Conservation (phyloP, 2,113 vertebrate genomes). For the Callopanchax toddi region DNA sequence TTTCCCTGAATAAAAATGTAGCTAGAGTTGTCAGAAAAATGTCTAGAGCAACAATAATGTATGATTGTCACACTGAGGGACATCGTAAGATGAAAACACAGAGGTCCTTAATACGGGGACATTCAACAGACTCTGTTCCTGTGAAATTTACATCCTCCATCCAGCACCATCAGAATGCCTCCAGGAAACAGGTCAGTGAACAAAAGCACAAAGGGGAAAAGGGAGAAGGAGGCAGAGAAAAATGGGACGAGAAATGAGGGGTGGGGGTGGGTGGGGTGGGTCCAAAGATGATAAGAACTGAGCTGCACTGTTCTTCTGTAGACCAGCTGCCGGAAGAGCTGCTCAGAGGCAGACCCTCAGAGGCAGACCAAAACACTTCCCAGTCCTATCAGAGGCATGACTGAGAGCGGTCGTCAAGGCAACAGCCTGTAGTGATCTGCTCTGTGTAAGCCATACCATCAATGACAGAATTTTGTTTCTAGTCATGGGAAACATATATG, state of each 20-base stretch:
- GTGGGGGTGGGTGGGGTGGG: slow-evolving; percentile 26
- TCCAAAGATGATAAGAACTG: slow-evolving; percentile 69
- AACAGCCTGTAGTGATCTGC: slow-evolving; percentile 26
- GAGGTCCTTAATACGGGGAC: slow-evolving; percentile 5
- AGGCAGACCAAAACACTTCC: slow-evolving; percentile 58
- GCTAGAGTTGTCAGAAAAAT: not conserved
- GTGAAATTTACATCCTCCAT: slow-evolving; percentile 42
- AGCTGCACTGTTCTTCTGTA: slow-evolving; percentile 61
- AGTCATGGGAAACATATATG: not conserved
- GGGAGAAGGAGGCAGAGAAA: slow-evolving; percentile 33
- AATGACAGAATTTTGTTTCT: not conserved
- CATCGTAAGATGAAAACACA: not conserved
- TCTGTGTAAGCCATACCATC: not conserved
- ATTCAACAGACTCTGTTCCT: slow-evolving; percentile 36
- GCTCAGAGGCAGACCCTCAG: slow-evolving; percentile 54
- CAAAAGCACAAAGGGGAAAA: slow-evolving; percentile 47
- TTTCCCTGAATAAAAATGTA: not conserved
- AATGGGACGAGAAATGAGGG: slow-evolving; percentile 22
- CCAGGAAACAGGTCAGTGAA: slow-evolving; percentile 72
- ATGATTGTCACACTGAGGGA: not conserved
- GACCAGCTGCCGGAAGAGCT: slow-evolving; percentile 72
- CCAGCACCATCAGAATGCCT: slow-evolving; percentile 55
- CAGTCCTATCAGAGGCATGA: slow-evolving; percentile 41
- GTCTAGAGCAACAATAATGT: slow-evolving; percentile 1
- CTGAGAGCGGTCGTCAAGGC: slow-evolving; percentile 57